phyloP scores from a whole-genome alignment of 2,797 vertebrate species.

The Epinephelus coioides region DNA sequence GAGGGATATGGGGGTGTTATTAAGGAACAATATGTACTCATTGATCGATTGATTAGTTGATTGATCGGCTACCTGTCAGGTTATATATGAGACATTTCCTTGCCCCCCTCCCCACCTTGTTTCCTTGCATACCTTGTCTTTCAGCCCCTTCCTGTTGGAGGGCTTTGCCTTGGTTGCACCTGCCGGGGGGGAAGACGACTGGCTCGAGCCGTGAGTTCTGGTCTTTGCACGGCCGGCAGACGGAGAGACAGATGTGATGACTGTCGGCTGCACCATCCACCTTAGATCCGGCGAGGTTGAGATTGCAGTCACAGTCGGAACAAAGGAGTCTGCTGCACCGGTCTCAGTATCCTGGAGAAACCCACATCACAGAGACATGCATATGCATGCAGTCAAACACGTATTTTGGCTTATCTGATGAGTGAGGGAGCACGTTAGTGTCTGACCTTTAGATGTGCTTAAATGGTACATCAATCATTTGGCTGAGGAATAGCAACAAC shows the following conservation, averaged over 20 bases:
- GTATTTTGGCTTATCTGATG: constrained; percentile 41
- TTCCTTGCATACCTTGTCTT: constrained; percentile 87
- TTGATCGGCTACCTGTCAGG: not conserved
- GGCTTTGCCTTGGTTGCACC: constrained; percentile 83
- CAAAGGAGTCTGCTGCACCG: constrained; percentile 87
- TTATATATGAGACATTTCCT: not conserved
- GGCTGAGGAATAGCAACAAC: constrained; percentile 17
- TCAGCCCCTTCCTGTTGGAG: constrained; percentile 87
- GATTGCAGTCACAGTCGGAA: constrained; percentile 92
- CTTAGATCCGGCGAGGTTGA: constrained; percentile 90
- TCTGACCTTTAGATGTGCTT: constrained; percentile 63
- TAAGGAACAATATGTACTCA: not conserved
- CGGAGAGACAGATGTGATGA: constrained; percentile 87
- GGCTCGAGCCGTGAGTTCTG: constrained; percentile 79
- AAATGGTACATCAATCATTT: constrained; percentile 60
- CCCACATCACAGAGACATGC: constrained; percentile 32
- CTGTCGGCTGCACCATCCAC: constrained; percentile 91
- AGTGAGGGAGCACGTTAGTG: constrained; percentile 20
- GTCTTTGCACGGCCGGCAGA: constrained; percentile 86
- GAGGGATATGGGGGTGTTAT: not conserved
- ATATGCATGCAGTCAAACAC: constrained; percentile 39
- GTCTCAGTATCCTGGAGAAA: constrained; percentile 86
- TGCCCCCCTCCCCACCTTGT: not conserved
- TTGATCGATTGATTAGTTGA: constrained; percentile 7
- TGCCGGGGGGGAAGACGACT: constrained; percentile 67